These are phyloP conservation scores for Actias luna DNA, from an alignment of 2,888 invertebrate species.

Conservation along the genomic window DNA sequence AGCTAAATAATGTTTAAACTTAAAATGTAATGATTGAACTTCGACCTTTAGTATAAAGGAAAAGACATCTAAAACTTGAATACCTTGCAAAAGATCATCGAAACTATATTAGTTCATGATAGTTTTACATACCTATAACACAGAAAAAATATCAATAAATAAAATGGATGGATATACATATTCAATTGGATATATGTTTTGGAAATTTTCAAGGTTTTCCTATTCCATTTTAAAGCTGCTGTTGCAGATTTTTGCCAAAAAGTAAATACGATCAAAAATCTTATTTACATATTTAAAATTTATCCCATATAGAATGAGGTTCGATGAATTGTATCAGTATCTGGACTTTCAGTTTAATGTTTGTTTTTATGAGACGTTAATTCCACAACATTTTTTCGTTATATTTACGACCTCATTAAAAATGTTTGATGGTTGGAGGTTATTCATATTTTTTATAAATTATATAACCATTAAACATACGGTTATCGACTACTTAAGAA, in stretches of 20 bases:
- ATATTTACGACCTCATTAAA: neutral
- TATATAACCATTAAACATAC: neutral
- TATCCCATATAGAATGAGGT: neutral
- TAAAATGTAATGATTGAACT: too few relatives aligned
- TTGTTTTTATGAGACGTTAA: slow-evolving; percentile 3
- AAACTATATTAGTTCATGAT: too few relatives aligned
- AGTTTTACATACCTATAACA: too few relatives aligned
- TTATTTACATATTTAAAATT: neutral
- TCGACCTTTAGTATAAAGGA: too few relatives aligned
- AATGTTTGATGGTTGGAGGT: neutral
- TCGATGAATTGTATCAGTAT: neutral
- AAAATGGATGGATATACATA: too few relatives aligned
- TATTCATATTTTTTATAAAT: neutral
- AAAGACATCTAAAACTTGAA: too few relatives aligned
- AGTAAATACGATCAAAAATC: neutral
- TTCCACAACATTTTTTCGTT: neutral
- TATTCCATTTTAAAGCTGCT: neutral
- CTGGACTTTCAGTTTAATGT: neutral
- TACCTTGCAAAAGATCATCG: too few relatives aligned
- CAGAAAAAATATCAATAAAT: too few relatives aligned
- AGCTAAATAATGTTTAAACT: too few relatives aligned
- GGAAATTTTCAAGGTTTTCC: neutral
- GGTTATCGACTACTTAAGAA: neutral
- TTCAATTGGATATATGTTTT: too few relatives aligned
- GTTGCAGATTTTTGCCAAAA: neutral